Base-by-base conservation (phyloP, 2,797 vertebrate genomes). In the Limnodromus scolopaceus region DNA sequence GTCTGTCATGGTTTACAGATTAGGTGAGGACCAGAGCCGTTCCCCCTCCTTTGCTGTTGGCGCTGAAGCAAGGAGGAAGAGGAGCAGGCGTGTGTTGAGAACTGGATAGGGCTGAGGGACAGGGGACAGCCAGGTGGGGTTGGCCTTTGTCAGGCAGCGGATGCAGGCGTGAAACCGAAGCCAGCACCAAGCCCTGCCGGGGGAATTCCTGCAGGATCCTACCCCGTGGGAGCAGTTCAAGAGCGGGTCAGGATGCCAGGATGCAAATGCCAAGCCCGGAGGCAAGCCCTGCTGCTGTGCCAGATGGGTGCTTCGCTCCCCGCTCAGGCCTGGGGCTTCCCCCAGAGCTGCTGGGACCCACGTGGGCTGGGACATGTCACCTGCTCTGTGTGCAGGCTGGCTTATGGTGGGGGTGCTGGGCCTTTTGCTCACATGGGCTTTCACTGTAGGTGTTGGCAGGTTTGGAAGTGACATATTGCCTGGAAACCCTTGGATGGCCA, bases 221-320 rank as follows among this genome's bases (percentile, higher is more conserved):
- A 4, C 48, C 60, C n/a, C 0, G 0, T 27, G 24, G 85, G 69
- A 83, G 45, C 0, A 1, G 85, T 24, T 84, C 65, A 65, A 41
- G 88, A 83, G 48, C 46, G 28, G 83, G 72, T 88, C 88, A 61
- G 69, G 90, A 51, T 82, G 70, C 54, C 19, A 2, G 77, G 72
- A 66, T 72, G n/a, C 45, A 63, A 89, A n/a, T 1, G 3, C 41
- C 60, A 89, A 55, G 8, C 46, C 66, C 41, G 0, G 11, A 92
- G 74, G 81, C 66, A 49, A 72, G 66, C 46, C 17, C 82, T 72
- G 63, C 64, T 79, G 58, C 27, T 23, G 34, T 79, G 45, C 89
- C 68, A 92, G 71, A 27, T 23, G 68, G 43, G 39, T 75, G 77
- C 77, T 84, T 63, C 2, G 0, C 55, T 86, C 46, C 66, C 45